Evolutionary conservation across 2,113 vertebrate species (phyloP), one percentile per base, ranked within the genome.

Genomic region (Amblyopsis rosae): DNA sequence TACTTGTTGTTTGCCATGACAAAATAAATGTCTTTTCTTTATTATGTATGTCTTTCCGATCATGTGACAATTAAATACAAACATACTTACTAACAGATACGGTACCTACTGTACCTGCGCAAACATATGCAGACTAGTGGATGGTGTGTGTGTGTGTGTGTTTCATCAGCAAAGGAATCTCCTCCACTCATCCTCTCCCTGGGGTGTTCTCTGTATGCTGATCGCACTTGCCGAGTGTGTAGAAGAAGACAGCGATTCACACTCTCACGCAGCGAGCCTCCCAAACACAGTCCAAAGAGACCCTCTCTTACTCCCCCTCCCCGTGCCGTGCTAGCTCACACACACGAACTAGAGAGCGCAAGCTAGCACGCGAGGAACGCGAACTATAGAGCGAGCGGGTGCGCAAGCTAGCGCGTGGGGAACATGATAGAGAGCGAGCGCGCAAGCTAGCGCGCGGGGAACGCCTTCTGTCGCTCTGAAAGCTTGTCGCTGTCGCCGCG

Each of bases 161-260:
- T 90, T 90, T 87, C 89, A 90, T 90, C 87, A 87, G 83, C 70
- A 82, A 77, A 88, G 85, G 86, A 88, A 89, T 86, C 88, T 81
- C 77, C 69, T 82, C 67, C 62, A 79, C 84, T 90, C 87, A 82
- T 87, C 79, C 76, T 59, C 75, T 88, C 88, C 82, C 89, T 63
- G 61, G 89, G 86, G 89, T 82, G 72, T 64, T 78, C 69, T 70
- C 53, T 70, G 58, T 69, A 76, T 75, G 75, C 82, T 70, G 81
- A 84, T 83, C 75, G 64, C 70, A 63, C 80, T 87, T 74, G 83
- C 78, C 81, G 80, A 75, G 59, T 57, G 79, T 70, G 54, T 67
- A 63, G 66, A 47, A 70, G 15, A 41, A 17, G 50, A 68, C 80
- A n/a, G 49, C 74, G 35, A 55, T 57, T 62, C 77, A 68, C 68